Evolutionary conservation across 2,113 vertebrate species (phyloP).

Genomic region (Scatophagus argus): DNA sequence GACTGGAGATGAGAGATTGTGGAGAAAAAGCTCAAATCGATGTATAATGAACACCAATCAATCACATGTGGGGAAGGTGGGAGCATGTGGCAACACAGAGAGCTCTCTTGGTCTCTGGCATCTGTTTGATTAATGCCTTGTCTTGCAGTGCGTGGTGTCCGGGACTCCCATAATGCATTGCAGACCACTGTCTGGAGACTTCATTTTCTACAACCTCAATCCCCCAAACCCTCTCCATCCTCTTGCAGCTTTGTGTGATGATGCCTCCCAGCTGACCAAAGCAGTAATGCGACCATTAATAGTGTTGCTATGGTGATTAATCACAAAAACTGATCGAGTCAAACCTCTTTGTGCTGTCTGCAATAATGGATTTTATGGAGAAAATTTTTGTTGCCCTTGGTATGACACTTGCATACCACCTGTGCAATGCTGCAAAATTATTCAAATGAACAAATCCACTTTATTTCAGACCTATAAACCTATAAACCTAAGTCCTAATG

Average conservation of each 20-base stretch:
- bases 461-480: background rate
- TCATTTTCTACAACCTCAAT: slow-evolving; percentile 71
- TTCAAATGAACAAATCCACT: slow-evolving; percentile 4
- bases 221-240: slow-evolving; percentile 49
- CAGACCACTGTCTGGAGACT: slow-evolving; percentile 74
- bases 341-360: slow-evolving; percentile 35
- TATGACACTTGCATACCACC: slow-evolving; percentile 8
- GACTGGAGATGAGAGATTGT: slow-evolving; percentile 64
- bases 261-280: slow-evolving; percentile 66
- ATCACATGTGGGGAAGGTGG: slow-evolving; percentile 58
- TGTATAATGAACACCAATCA: slow-evolving; percentile 77
- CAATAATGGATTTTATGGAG: slow-evolving; percentile 36
- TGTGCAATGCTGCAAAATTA: slow-evolving; percentile 14
- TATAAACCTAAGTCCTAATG: background rate
- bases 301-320: slow-evolving; percentile 72
- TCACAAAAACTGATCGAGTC: slow-evolving; percentile 56
- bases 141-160: slow-evolving; percentile 54
- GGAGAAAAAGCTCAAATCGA: slow-evolving; percentile 72
- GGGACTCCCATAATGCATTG: slow-evolving; percentile 75
- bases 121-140: slow-evolving; percentile 79
- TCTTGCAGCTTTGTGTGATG: slow-evolving; percentile 47
- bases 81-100: slow-evolving; percentile 62
- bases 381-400: slow-evolving; percentile 37
- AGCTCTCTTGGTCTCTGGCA: slow-evolving; percentile 63
- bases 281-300: slow-evolving; percentile 71